Conservation (phyloP, 2,113 vertebrate genomes). For the Cercopithecus mona region DNA sequence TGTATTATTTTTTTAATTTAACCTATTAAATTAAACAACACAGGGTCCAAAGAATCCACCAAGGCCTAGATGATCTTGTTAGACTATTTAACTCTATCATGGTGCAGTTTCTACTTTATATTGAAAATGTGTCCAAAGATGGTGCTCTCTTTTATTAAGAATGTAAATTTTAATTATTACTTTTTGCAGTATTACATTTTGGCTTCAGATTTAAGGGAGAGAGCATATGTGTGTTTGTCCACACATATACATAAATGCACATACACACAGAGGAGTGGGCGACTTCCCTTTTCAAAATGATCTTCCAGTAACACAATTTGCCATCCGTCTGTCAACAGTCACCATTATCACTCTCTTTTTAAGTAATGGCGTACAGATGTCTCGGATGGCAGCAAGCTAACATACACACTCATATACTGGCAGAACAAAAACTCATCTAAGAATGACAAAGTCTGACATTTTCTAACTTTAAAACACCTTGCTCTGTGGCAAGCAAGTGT, state of each 20-base stretch:
- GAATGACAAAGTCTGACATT: background rate
- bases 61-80: background rate
- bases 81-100: background rate
- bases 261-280: background rate
- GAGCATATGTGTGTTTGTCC: too few relatives aligned
- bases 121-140: background rate
- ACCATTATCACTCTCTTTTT: background rate
- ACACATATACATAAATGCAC: background rate
- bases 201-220: background rate
- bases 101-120: background rate
- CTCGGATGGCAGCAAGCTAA: background rate
- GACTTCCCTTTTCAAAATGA: background rate
- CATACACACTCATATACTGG: background rate
- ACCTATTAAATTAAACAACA: background rate
- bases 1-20: background rate
- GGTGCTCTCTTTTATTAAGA: background rate
- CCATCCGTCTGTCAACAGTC: background rate
- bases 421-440: background rate
- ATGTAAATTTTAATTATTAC: background rate
- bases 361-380: background rate
- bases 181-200: background rate
- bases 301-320: background rate
- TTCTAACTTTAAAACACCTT: background rate
- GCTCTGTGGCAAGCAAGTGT: background rate
- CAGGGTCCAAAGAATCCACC: background rate